A percentile compares a stretch with the other conserved stretches of the same genome.
phyloP scores from a whole-genome alignment of 2,888 invertebrate species.

The Drosophila neutralis region DNA sequence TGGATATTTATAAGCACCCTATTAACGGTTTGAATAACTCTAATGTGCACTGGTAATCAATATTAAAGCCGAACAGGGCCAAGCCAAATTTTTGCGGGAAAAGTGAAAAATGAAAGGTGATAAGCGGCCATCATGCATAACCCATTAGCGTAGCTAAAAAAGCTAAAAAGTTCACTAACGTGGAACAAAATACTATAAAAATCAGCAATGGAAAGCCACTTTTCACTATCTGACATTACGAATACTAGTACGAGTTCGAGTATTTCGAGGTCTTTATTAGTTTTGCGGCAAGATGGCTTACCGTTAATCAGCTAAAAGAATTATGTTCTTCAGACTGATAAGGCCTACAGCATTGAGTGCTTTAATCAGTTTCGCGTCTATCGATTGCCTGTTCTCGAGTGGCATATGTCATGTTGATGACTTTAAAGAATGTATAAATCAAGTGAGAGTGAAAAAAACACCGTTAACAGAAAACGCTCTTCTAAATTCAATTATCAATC shows the following conservation, averaged over 20 bases:
- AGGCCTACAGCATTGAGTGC: not conserved
- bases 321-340: conserved; percentile 44
- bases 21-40: conserved; percentile 28
- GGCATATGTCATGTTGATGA: conserved; percentile 11
- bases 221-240: not conserved
- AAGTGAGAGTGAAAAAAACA: not conserved
- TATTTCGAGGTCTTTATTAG: not conserved
- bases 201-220: not conserved
- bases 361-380: conserved; percentile 36
- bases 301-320: conserved; percentile 38
- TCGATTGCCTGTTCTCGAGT: conserved; percentile 21
- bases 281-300: conserved; percentile 11
- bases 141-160: conserved; percentile 42
- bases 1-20: conserved; percentile 16
- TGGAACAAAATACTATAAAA: conserved; percentile 2
- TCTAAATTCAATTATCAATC: not conserved
- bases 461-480: not conserved
- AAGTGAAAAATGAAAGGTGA: conserved; percentile 52
- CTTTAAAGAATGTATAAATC: not conserved
- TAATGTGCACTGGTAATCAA: conserved; percentile 56
- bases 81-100: conserved; percentile 28
- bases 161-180: conserved; percentile 7
- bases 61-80: conserved; percentile 37
- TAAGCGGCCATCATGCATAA: conserved; percentile 45
- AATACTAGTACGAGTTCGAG: not conserved